Percentiles rank a stretch among this genome's conserved stretches.
These are phyloP conservation scores for Neelides folsomi DNA, from an alignment of 2,888 invertebrate genomes.

Conservation along the genomic window DNA sequence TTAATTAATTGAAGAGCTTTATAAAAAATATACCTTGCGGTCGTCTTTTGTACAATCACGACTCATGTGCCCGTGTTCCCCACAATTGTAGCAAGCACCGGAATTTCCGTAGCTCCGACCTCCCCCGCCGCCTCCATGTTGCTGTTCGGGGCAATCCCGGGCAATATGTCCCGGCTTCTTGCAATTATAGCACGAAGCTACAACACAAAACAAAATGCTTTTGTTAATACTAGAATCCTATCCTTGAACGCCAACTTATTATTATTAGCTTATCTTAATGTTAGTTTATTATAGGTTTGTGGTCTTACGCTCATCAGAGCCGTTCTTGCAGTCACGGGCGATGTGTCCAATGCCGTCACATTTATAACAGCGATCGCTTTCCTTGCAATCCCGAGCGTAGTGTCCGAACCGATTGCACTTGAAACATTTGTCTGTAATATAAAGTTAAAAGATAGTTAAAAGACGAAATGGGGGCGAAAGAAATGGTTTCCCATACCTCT, in stretches of 20 bases:
- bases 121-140: conserved; percentile 35
- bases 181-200: conserved; percentile 68
- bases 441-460: conserved; percentile 10
- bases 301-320: conserved; percentile 37
- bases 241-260: too few species aligned
- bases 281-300: too few species aligned
- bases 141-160: conserved; percentile 48
- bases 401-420: conserved; percentile 90
- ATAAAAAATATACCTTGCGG: too few species aligned
- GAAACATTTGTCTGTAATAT: conserved; percentile 71
- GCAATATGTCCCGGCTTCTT: conserved; percentile 82
- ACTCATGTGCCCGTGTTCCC: conserved; percentile 35
- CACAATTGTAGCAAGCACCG: conserved; percentile 74
- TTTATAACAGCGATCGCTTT: conserved; percentile 58
- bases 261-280: too few species aligned
- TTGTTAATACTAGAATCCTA: too few species aligned
- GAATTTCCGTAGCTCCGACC: conserved; percentile 40
- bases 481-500: conserved; percentile 2
- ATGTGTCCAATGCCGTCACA: conserved; percentile 88
- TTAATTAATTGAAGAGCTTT: too few species aligned
- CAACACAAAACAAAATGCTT: too few species aligned
- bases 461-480: not conserved
- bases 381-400: conserved; percentile 84
- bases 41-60: too few species aligned
- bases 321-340: conserved; percentile 79